phyloP scores from a whole-genome alignment of 2,113 vertebrate species.

The Propithecus coquereli region DNA sequence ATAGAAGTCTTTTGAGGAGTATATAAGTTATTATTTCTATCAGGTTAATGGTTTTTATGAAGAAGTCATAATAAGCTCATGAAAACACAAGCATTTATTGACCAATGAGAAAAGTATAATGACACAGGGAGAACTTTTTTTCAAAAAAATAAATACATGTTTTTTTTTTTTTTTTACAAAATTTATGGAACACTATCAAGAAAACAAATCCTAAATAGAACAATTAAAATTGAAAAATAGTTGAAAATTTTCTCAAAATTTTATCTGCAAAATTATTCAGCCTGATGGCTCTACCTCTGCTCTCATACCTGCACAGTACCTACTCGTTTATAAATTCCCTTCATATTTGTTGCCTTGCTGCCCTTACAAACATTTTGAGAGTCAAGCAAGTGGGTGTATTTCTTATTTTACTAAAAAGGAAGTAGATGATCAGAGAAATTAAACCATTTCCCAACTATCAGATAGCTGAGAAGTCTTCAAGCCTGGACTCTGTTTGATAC shows the following conservation, averaged over 20 bases:
- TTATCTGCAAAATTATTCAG: not conserved
- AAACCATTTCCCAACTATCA: not conserved
- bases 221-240: not conserved
- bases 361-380: not conserved
- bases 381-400: not conserved
- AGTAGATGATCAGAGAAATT: not conserved
- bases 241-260: not conserved
- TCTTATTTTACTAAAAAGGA: not conserved
- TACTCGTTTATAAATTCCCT: not conserved
- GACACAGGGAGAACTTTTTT: not conserved
- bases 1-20: not conserved
- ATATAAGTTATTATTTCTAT: not conserved
- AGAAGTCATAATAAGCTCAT: not conserved
- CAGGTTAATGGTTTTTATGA: not conserved
- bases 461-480: not conserved
- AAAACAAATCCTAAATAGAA: not conserved
- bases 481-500: not conserved
- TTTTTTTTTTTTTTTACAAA: not conserved
- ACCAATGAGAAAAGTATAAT: not conserved
- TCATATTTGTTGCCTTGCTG: not conserved
- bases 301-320: accelerated
- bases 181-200: not conserved
- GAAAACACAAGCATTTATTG: not conserved
- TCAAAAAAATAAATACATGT: not conserved
- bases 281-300: accelerated